Conservation (phyloP, 2,113 vertebrate species). For the Sakesphorus luctuosus region DNA sequence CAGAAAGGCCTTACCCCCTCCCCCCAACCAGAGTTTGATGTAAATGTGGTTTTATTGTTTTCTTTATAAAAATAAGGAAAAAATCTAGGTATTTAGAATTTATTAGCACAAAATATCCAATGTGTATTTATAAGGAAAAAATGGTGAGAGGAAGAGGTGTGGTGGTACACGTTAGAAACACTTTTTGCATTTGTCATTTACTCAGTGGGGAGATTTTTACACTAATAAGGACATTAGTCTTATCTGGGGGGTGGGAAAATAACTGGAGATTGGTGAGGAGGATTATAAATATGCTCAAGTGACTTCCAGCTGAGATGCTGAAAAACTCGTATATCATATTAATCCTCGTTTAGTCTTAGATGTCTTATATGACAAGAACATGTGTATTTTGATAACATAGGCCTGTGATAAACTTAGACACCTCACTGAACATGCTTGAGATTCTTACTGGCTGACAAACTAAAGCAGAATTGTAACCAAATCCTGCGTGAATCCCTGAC, state of each 20-base stretch:
- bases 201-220: neutral
- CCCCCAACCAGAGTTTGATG: neutral
- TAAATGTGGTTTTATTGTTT: neutral
- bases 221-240: neutral
- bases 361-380: neutral
- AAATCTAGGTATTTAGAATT: accelerated
- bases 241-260: neutral
- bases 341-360: neutral
- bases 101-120: neutral
- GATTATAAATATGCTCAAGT: neutral
- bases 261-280: neutral
- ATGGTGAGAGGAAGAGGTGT: neutral
- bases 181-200: neutral
- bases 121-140: neutral
- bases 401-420: neutral
- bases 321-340: neutral
- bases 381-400: neutral
- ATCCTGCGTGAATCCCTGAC: neutral
- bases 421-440: neutral
- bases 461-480: neutral
- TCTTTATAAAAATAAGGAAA: neutral
- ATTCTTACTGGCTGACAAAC: neutral
- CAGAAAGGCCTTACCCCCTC: neutral
- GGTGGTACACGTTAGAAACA: neutral
- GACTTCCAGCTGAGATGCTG: neutral